Conservation (phyloP, 2,888 invertebrate species). For the Hydrotaea diabolus region DNA sequence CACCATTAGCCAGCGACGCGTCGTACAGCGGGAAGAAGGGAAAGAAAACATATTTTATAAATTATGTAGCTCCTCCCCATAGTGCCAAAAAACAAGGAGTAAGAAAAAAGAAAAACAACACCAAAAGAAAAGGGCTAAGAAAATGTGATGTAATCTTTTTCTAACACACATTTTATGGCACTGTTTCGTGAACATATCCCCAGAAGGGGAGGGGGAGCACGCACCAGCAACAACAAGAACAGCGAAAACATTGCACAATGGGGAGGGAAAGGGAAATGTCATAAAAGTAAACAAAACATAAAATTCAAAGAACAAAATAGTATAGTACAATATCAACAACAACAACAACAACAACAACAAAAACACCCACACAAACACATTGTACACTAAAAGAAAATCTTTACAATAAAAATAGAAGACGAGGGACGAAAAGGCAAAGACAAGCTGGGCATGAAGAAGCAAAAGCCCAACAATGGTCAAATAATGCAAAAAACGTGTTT, state of each 20-base stretch:
- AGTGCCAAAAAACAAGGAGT: neutral
- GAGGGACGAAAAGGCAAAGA: neutral
- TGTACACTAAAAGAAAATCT: neutral
- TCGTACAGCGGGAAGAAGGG: neutral
- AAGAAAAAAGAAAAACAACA: neutral
- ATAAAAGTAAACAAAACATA: conserved; percentile 34
- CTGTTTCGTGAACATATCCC: neutral
- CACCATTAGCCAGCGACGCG: neutral
- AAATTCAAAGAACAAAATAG: neutral
- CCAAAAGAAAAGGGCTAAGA: neutral
- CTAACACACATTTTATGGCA: conserved; percentile 18
- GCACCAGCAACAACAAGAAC: neutral
- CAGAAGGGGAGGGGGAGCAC: neutral
- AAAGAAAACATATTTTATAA: neutral
- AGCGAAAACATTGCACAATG: neutral
- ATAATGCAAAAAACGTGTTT: conserved; percentile 18
- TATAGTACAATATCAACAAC: too few relatives aligned
- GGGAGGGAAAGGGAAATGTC: neutral
- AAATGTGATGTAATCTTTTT: conserved; percentile 19
- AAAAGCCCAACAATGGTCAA: neutral
- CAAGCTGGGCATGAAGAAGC: neutral
- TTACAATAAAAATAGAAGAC: neutral
- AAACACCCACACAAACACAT: neutral
- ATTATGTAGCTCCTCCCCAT: neutral
- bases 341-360: too few relatives aligned